These are phyloP conservation scores for Ammodytes marinus DNA, from an alignment of 2,113 vertebrate species.

Conservation along the genomic window DNA sequence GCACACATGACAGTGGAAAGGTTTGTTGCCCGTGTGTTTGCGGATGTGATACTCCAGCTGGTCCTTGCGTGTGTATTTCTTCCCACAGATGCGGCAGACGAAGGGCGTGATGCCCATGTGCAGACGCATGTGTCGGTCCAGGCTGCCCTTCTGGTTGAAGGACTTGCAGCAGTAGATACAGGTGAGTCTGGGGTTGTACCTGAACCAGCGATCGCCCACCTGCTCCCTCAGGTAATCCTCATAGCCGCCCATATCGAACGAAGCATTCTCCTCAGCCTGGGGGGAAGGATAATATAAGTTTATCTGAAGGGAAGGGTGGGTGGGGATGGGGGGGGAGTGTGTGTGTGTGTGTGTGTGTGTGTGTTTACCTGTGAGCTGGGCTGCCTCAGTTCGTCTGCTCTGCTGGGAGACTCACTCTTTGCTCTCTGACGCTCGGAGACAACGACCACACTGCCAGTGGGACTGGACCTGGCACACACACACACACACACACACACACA, in stretches of 20 bases:
- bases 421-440: conserved; percentile 93
- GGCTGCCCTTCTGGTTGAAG: conserved; percentile 99
- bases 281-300: not conserved
- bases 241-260: conserved; percentile 94
- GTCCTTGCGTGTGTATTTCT: conserved; percentile 99
- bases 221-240: conserved; percentile 98
- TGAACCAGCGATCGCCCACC: conserved; percentile 98
- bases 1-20: conserved; percentile 97
- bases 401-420: conserved; percentile 94
- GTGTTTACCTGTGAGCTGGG: conserved; percentile 67
- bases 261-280: conserved; percentile 92
- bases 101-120: conserved; percentile 99
- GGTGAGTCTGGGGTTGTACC: conserved; percentile 97
- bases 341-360: too few species aligned
- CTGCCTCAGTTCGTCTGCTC: conserved; percentile 88
- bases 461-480: conserved; percentile 89
- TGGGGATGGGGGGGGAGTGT: too few species aligned
- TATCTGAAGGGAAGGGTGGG: not conserved
- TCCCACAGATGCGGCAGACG: conserved; percentile 98
- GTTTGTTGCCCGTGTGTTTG: conserved; percentile 99
- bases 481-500: too few species aligned
- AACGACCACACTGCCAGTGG: conserved; percentile 94
- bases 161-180: conserved; percentile 99
- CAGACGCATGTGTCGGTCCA: conserved; percentile 98
- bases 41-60: conserved; percentile 99